Percentiles rank a stretch among this genome's conserved stretches.
These are phyloP conservation scores for Glossophaga mutica DNA, from an alignment of 2,797 vertebrate species.

Conservation along the genomic window DNA sequence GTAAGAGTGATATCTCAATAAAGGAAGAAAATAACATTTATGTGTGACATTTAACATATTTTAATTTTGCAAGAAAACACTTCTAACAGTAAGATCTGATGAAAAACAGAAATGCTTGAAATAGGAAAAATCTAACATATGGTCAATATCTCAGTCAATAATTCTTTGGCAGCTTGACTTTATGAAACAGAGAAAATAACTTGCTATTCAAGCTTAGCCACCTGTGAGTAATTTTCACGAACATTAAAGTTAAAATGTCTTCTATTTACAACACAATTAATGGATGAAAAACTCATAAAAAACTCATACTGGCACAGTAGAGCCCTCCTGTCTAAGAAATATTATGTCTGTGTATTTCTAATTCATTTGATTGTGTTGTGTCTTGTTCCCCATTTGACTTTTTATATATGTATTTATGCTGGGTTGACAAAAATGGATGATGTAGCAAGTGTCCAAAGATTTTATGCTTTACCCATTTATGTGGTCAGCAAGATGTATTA, in stretches of 20 bases:
- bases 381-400: neutral
- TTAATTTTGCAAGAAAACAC: neutral
- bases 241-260: neutral
- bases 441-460: neutral
- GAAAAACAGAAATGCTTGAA: slow-evolving; percentile 17
- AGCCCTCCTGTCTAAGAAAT: neutral
- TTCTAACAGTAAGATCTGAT: neutral
- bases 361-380: neutral
- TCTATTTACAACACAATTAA: slow-evolving; percentile 5
- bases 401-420: neutral
- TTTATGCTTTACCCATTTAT: neutral
- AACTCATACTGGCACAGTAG: neutral
- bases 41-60: neutral
- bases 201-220: slow-evolving; percentile 16
- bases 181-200: slow-evolving; percentile 37
- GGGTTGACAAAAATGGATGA: neutral
- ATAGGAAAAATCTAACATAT: slow-evolving; percentile 24
- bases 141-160: slow-evolving; percentile 35
- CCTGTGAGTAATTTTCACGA: neutral
- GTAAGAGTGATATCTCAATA: neutral
- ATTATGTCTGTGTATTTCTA: neutral
- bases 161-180: slow-evolving; percentile 17
- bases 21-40: neutral
- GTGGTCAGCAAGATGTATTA: neutral
- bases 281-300: neutral